These are phyloP conservation scores for Cryptocheilus praepositus DNA, from an alignment of 2,888 invertebrate genomes.

Conservation along the genomic window DNA sequence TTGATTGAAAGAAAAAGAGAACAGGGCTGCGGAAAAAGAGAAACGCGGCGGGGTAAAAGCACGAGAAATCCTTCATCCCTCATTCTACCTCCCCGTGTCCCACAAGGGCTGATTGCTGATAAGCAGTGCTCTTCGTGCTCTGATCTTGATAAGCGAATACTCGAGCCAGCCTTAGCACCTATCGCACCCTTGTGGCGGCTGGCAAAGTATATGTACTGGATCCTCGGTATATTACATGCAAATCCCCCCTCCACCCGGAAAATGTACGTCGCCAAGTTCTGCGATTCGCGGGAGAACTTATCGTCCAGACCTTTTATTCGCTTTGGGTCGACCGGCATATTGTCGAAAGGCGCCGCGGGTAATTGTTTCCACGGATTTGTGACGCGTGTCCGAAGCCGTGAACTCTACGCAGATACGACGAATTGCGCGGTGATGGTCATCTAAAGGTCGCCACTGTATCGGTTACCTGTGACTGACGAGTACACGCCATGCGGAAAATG, in stretches of 20 bases:
- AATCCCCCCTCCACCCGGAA: slow-evolving; percentile 11
- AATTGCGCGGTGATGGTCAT: too few relatives aligned
- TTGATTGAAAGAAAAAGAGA: neutral
- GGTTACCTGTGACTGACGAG: too few relatives aligned
- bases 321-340: too few relatives aligned
- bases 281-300: too few relatives aligned
- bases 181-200: slow-evolving; percentile 11
- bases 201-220: too few relatives aligned
- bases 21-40: neutral
- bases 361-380: too few relatives aligned
- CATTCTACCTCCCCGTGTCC: slow-evolving; percentile 19
- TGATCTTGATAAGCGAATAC: slow-evolving; percentile 46
- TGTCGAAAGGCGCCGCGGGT: too few relatives aligned
- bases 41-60: neutral
- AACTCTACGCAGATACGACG: too few relatives aligned
- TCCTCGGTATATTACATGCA: slow-evolving; percentile 22
- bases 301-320: too few relatives aligned
- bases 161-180: slow-evolving; percentile 38
- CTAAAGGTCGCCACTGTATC: too few relatives aligned
- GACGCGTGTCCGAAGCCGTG: too few relatives aligned
- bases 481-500: too few relatives aligned
- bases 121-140: slow-evolving; percentile 44
- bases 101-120: slow-evolving; percentile 41
- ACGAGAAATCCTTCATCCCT: slow-evolving; percentile 5
- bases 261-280: neutral